Evolutionary conservation across 1,140 invertebrate genomes (phyloP).

Genomic region (Micrasema minimum): DNA sequence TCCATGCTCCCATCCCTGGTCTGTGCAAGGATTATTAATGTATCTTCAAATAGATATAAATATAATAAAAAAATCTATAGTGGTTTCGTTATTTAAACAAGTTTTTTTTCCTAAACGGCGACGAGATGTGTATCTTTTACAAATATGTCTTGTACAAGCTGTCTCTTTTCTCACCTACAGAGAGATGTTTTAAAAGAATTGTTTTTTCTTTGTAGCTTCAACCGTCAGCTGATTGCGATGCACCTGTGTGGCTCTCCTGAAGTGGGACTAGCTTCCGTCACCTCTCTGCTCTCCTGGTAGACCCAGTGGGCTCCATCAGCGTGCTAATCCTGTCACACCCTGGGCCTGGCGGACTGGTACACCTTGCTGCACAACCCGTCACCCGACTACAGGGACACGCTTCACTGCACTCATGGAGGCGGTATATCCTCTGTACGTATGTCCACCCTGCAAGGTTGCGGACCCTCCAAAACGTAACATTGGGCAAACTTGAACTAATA

Average conservation of each 20-base stretch:
- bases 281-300: conserved; percentile 81
- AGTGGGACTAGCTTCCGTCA: conserved; percentile 75
- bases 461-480: too few relatives aligned
- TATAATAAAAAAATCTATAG: too few relatives aligned
- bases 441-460: not conserved
- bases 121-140: too few relatives aligned
- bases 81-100: too few relatives aligned
- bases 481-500: too few relatives aligned
- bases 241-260: conserved; percentile 86
- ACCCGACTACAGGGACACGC: conserved; percentile 87
- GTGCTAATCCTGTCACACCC: conserved; percentile 82
- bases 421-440: conserved; percentile 93
- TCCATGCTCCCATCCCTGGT: too few relatives aligned
- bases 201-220: conserved; percentile 70
- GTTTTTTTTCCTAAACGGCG: too few relatives aligned
- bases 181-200: too few relatives aligned
- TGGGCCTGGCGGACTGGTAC: conserved; percentile 93
- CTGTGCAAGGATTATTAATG: too few relatives aligned
- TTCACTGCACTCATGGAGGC: conserved; percentile 96
- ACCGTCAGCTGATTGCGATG: conserved; percentile 75
- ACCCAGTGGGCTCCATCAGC: conserved; percentile 79
- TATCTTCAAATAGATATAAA: too few relatives aligned
- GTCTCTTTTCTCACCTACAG: too few relatives aligned
- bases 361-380: conserved; percentile 93
- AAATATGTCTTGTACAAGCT: too few relatives aligned